These are phyloP conservation scores for Lycaena phlaeas DNA, from an alignment of 2,888 invertebrate species.

Conservation along the genomic window DNA sequence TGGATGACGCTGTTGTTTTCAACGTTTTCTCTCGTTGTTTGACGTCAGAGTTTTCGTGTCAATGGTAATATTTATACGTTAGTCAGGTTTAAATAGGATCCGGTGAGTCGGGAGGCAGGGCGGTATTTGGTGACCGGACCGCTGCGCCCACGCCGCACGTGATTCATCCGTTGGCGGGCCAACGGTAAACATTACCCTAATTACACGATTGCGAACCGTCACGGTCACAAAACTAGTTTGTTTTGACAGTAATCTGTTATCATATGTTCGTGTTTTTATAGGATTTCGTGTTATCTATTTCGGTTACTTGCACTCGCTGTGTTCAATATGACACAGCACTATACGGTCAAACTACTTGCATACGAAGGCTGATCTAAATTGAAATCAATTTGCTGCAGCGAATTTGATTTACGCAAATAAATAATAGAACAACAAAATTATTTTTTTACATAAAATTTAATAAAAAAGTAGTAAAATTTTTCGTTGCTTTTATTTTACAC, in stretches of 20 bases:
- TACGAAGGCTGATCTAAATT: too few relatives aligned
- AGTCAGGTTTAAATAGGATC: constrained; percentile 10
- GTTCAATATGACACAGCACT: too few relatives aligned
- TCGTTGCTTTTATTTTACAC: too few relatives aligned
- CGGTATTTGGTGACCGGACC: constrained; percentile 46
- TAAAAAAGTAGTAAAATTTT: too few relatives aligned
- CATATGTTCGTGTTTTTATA: neutral
- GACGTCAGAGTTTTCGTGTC: constrained; percentile 28
- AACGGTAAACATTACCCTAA: constrained; percentile 62
- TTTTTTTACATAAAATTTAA: too few relatives aligned
- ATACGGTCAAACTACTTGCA: too few relatives aligned
- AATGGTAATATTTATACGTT: constrained; percentile 37
- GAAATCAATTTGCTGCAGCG: too few relatives aligned
- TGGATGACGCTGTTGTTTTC: constrained; percentile 13
- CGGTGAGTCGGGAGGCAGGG: constrained; percentile 25
- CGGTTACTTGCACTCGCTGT: constrained; percentile 1
- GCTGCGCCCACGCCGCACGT: constrained; percentile 52
- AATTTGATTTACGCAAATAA: too few relatives aligned
- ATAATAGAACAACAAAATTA: too few relatives aligned
- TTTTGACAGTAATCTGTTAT: constrained; percentile 13
- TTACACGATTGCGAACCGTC: constrained; percentile 38
- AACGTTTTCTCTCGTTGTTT: constrained; percentile 19
- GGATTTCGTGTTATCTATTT: neutral
- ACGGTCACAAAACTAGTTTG: constrained; percentile 11
- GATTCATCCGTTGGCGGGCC: constrained; percentile 58